Percentiles rank a stretch among this genome's conserved stretches.
phyloP scores from a whole-genome alignment of 2,797 vertebrate genomes.

The Xyrichtys novacula region DNA sequence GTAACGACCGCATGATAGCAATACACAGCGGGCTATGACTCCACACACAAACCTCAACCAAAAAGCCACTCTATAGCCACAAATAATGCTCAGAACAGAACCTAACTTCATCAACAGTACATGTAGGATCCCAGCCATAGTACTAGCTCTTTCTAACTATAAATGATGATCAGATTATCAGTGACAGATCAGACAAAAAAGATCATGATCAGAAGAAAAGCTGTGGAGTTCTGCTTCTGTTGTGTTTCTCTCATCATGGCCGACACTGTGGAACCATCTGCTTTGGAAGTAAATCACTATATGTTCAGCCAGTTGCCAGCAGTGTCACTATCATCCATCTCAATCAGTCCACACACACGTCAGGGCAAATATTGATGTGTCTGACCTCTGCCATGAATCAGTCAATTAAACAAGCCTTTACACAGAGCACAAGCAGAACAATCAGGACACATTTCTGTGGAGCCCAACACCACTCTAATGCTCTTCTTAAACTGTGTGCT shows the following conservation, averaged over 20 bases:
- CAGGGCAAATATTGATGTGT: neutral
- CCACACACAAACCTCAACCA: no score
- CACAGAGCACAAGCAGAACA: neutral
- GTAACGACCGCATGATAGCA: no score
- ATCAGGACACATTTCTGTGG: neutral
- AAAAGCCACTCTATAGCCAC: no score
- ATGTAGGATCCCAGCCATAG: no score
- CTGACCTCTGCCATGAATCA: conserved; percentile 9
- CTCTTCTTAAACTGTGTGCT: no score
- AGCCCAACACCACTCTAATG: no score
- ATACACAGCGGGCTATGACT: no score
- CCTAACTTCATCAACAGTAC: no score
- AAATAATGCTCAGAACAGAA: no score
- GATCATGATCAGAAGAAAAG: neutral
- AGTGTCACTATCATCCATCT: conserved; percentile 5
- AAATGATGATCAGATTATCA: no score
- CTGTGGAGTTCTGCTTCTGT: neutral
- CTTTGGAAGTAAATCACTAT: conserved; percentile 13
- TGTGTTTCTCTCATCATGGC: neutral
- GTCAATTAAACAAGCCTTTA: neutral
- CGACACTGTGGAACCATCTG: neutral
- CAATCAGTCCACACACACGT: conserved; percentile 1
- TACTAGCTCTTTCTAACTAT: no score
- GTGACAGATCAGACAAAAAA: neutral
- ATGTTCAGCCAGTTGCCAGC: neutral